Percentiles rank a stretch among this genome's conserved stretches.
phyloP scores from a whole-genome alignment of 2,113 vertebrate species.

The Promerops cafer region DNA sequence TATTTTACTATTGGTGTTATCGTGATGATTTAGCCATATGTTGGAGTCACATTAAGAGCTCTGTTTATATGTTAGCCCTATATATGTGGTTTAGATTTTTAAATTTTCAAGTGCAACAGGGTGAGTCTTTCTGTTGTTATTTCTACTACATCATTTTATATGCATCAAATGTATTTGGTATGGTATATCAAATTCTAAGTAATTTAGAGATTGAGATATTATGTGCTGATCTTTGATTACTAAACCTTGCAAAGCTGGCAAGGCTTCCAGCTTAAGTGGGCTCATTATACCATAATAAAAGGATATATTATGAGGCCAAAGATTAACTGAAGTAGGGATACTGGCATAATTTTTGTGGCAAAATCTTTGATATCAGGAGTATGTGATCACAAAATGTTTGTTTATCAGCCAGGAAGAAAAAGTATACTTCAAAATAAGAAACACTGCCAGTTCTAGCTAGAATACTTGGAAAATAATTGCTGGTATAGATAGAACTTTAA shows the following conservation, averaged over 20 bases:
- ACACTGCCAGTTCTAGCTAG: background rate
- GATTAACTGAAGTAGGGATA: background rate
- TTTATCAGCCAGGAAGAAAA: background rate
- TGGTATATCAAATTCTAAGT: background rate
- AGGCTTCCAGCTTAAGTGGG: background rate
- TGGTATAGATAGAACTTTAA: background rate
- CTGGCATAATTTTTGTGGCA: background rate
- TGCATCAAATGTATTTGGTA: background rate
- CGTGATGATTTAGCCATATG: background rate
- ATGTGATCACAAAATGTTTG: background rate
- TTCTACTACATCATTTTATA: background rate
- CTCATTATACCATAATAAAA: background rate
- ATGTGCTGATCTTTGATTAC: background rate
- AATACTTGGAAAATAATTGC: background rate
- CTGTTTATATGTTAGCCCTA: background rate
- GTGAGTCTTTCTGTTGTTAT: background rate
- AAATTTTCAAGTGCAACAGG: background rate
- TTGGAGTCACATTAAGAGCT: background rate
- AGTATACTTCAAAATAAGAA: background rate
- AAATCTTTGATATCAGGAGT: background rate
- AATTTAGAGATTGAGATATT: background rate
- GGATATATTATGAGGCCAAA: background rate
- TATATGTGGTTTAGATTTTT: background rate
- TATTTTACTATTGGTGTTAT: background rate
- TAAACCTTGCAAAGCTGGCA: background rate